Base-by-base conservation (phyloP, 37 sponge, comb jelly and placozoan species). In the Oscarella lobularis region DNA sequence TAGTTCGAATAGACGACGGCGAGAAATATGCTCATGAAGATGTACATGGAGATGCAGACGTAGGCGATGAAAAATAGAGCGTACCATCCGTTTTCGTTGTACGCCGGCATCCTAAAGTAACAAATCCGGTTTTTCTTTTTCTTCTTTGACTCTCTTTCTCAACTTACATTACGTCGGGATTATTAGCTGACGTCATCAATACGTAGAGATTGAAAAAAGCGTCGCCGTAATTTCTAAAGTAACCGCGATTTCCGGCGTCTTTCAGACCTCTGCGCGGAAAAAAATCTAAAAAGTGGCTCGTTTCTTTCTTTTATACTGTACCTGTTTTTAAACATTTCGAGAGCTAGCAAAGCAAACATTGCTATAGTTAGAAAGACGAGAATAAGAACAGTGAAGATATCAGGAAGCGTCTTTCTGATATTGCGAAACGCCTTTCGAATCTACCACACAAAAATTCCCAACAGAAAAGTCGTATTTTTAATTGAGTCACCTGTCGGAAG, bases 1-100 rank as follows among this genome's bases (percentile, higher is more conserved):
- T 80, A 80, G 67, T 80, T 74, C 39, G 75, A 39, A 48, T 80
- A 80, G 33, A 80, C 81, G 4, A 80, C 81, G 2, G 81, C 81
- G 3, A 80, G 75, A n/a, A 80, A 31, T 37, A 80, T 80, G 75
- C 73, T 80, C 75, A 76, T 77, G 5, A 80, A 72, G 67, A 80
- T 79, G 76, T 72, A 80, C 35, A 60, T 76, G 27, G 60, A 74
- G 67, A 80, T 76, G 67, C 75, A n/a, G 3, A 48, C 39, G 48
- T 76, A 80, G 1, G 40, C 39, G 39, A 77, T 77, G 75, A 80
- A 80, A 69, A 80, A 80, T 30, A 80, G 4, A 36, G 76, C 77
- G 75, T 72, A 80, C 31, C 75, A 73, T 9, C 73, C n/a, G n/a
- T 54, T 73, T 4, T 2, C 20, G 27, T 78, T 39, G 35, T 74